Evolutionary conservation across 2,888 invertebrate genomes (phyloP), one percentile per base, ranked within the genome.

Genomic region (Noctua fimbriata): DNA sequence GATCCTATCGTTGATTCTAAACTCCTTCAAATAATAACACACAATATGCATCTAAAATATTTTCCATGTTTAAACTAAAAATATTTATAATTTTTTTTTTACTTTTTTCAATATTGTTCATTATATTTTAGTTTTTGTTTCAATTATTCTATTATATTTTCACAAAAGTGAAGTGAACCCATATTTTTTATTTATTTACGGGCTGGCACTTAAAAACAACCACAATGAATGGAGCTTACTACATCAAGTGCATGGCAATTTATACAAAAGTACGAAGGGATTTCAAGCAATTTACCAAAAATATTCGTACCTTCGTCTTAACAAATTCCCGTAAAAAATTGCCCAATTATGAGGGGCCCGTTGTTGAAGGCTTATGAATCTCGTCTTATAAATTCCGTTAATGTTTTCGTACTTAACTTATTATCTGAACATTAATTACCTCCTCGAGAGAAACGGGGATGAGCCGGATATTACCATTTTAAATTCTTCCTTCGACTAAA

Each of bases 371-470:
- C 88, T 91, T 90, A 88, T 89, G 89, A 91, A 89, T 89, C 89
- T 86, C 82, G 78, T 88, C 88, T 91, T 87, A 91, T 89, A 88
- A 92, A 91, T 91, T 89, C 86, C 87, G 81, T 85, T 89, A 89
- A 90, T 91, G 89, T 91, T 91, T 90, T 84, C 87, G 88, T 89
- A 89, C 89, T 91, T 90, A 91, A 90, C 90, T 91, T 92, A 92
- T 92, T 91, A 92, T 90, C 88, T 88, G 71, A 85, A 87, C 87
- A 90, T 91, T 91, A 91, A 90, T 91, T 90, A 91, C 85, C 84
- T 88, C 78, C 88, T 87, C 85, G 73, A 65, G 81, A 84, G 82
- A 87, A 89, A 84, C 85, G 78, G 76, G 82, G 83, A 84, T 86
- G 83, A 84, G 84, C 81, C 84, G 85, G 81, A 89, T 88, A 88